Evolutionary conservation across 2,113 vertebrate species (phyloP), one percentile per base, ranked within the genome.

Genomic region (Toxotes chatareus): DNA sequence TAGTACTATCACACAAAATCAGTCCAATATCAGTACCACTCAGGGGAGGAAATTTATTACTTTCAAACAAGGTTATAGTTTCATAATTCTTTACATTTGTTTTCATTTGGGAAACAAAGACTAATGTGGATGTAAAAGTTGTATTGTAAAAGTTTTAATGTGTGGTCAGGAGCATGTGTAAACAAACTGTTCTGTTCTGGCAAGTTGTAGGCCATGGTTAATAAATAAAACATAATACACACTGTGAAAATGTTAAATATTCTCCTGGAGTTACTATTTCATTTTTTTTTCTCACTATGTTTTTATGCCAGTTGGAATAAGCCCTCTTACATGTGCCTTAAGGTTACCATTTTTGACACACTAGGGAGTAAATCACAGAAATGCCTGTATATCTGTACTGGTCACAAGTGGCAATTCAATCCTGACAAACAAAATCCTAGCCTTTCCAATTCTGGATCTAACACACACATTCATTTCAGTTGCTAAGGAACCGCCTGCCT

Each of bases 381-480:
- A 74, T 51, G 32, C 21, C 4, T 17, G 2, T 32, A 19, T 40
- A n/a, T 56, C 19, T 70, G 38, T 46, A 32, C 8, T 31, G 46
- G 40, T 75, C 71, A 79, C 63, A 81, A 66, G 31, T 63, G 51
- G 31, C 19, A 80, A 34, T 69, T 59, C 21, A 80, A 27, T 9
- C 17, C 9, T 1, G 9, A 16, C n/a, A 57, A 69, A 19, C 19
- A 7, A 73, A 81, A 73, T 46, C 5, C 34, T 8, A 51, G 38
- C 46, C 40, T 36, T 46, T 76, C 19, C 32, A 42, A 7, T 69
- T 72, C 16, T 72, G 53, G 16, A 73, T 64, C 32, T 34, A 34
- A 63, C 31, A 16, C n/a, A 44, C 36, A 61, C 27, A 66, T 60
- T 67, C 0, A 67, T 80, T 83, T 63, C 16, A 53, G 66, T 49